phyloP scores from a whole-genome alignment of 2,113 vertebrate genomes.

The Halichoerus grypus region DNA sequence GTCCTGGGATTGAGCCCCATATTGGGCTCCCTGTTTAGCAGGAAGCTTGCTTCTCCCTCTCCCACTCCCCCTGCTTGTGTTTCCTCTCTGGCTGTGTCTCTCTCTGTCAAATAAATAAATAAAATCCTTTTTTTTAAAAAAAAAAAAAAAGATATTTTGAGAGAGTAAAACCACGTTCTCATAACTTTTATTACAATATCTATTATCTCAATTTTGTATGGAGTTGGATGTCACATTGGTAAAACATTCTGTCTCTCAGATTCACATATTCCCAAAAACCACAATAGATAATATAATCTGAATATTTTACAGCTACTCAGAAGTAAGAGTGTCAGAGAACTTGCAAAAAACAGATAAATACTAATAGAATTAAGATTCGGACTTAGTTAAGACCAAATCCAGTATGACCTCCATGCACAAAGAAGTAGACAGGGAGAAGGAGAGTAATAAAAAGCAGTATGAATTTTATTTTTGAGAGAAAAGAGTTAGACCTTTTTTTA shows the following conservation, averaged over 20 bases:
- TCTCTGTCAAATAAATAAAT: too few relatives aligned
- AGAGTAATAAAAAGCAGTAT: neutral
- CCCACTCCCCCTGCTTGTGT: too few relatives aligned
- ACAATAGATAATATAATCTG: neutral
- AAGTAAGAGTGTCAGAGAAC: neutral
- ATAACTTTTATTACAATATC: neutral
- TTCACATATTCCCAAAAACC: neutral
- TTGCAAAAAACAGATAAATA: neutral
- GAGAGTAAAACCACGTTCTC: neutral
- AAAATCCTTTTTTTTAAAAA: too few relatives aligned
- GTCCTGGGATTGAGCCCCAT: too few relatives aligned
- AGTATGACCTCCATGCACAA: neutral
- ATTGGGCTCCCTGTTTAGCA: too few relatives aligned
- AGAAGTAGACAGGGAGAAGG: neutral
- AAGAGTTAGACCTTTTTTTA: neutral
- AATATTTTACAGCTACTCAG: neutral
- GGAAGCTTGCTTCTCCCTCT: too few relatives aligned
- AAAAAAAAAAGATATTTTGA: neutral
- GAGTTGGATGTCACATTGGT: neutral
- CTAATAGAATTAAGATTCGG: neutral
- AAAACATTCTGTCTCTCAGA: neutral
- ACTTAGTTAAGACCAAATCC: neutral
- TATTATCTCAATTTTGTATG: neutral
- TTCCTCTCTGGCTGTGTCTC: too few relatives aligned
- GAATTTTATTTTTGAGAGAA: constrained; percentile 6